A percentile compares a stretch with the other conserved stretches of the same genome.
Conservation (phyloP, 2,113 vertebrate genomes). For the Phyllopteryx taeniolatus region DNA sequence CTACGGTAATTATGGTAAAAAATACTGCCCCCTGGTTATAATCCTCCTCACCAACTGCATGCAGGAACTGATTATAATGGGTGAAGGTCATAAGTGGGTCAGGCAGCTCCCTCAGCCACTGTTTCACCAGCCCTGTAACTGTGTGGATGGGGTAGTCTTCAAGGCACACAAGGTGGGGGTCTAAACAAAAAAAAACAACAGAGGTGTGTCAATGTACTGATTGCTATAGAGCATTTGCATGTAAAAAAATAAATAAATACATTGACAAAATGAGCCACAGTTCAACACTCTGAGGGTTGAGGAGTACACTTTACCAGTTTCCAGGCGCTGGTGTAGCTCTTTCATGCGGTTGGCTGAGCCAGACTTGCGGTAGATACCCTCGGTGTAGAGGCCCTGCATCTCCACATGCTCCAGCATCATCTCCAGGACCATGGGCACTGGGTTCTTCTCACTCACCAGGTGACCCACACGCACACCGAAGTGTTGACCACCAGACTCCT, state of each 20-base stretch:
- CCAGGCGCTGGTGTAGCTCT: slow-evolving; percentile 86
- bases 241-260: background rate
- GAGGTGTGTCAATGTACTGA: background rate
- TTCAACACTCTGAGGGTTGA: background rate
- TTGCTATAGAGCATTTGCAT: background rate
- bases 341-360: slow-evolving; percentile 93
- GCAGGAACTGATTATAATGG: slow-evolving; percentile 90
- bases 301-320: slow-evolving; percentile 73
- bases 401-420: slow-evolving; percentile 93
- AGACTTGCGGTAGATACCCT: slow-evolving; percentile 96
- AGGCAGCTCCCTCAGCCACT: slow-evolving; percentile 92
- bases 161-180: slow-evolving; percentile 79
- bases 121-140: slow-evolving; percentile 91
- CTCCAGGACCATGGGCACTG: slow-evolving; percentile 88
- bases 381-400: slow-evolving; percentile 93
- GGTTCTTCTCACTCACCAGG: slow-evolving; percentile 82
- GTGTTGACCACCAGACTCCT: slow-evolving; percentile 76
- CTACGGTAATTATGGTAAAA: background rate
- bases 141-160: slow-evolving; percentile 95
- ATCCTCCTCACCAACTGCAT: slow-evolving; percentile 83
- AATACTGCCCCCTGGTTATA: background rate
- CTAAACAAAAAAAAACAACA: slow-evolving; percentile 57
- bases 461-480: slow-evolving; percentile 83
- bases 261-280: background rate
- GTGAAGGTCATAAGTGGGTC: slow-evolving; percentile 94